These are phyloP conservation scores for Drosophila miranda DNA, from an alignment of 1,140 invertebrate species.

Conservation along the genomic window DNA sequence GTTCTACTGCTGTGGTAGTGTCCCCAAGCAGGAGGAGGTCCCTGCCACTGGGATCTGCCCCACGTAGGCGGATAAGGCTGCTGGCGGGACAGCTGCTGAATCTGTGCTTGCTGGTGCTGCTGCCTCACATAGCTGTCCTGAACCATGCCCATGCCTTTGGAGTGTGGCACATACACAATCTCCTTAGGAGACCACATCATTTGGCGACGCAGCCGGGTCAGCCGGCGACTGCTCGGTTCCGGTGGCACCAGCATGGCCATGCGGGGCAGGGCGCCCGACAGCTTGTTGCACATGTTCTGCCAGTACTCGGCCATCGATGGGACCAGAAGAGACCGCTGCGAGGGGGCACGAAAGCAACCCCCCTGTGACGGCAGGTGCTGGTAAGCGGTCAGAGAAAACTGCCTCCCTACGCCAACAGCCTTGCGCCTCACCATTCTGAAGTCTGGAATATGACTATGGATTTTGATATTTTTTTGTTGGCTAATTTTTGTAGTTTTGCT, in stretches of 20 bases:
- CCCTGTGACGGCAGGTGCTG: slow-evolving; percentile 26
- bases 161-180: not conserved
- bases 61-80: not conserved
- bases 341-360: not conserved
- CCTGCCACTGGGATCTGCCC: not conserved
- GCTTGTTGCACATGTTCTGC: slow-evolving; percentile 32
- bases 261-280: slow-evolving; percentile 22
- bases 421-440: slow-evolving; percentile 49
- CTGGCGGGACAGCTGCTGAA: not conserved
- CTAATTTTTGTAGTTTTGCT: not conserved
- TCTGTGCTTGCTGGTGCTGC: slow-evolving; percentile 8
- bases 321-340: not conserved
- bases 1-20: not conserved
- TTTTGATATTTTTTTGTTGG: not conserved
- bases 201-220: slow-evolving; percentile 33
- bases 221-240: slow-evolving; percentile 26
- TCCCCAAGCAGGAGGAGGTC: not conserved
- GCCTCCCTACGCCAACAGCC: slow-evolving; percentile 24
- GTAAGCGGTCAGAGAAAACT: slow-evolving; percentile 37
- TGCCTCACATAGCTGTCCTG: slow-evolving; percentile 3
- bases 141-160: not conserved
- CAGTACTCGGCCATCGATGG: slow-evolving; percentile 32
- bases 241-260: slow-evolving; percentile 29
- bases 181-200: slow-evolving; percentile 23
- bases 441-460: slow-evolving; percentile 5